Percentiles rank a stretch among this genome's conserved stretches.
Evolutionary conservation across 2,797 vertebrate species (phyloP).

Genomic region (Eleutherodactylus coqui): DNA sequence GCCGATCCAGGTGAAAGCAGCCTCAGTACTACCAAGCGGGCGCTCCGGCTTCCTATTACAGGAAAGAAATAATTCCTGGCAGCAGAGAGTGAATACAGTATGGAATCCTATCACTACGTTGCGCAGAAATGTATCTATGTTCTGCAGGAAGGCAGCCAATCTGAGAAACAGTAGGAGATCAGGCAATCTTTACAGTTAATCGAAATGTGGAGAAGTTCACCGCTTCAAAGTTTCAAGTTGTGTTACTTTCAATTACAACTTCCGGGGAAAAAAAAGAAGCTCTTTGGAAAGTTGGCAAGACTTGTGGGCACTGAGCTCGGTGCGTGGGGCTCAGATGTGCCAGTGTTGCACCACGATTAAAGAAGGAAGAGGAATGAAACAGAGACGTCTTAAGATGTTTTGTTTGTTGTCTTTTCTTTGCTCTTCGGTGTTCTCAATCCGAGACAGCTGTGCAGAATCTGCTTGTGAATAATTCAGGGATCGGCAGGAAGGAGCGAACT

Average conservation of each 20-base stretch:
- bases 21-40: background rate
- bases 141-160: slow-evolving; percentile 29
- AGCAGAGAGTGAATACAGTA: background rate
- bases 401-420: background rate
- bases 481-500: background rate
- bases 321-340: background rate
- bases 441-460: background rate
- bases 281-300: background rate
- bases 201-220: background rate
- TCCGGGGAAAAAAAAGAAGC: background rate
- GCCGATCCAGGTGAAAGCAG: background rate
- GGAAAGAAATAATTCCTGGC: slow-evolving; percentile 13
- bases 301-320: background rate
- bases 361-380: background rate
- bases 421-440: background rate
- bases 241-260: slow-evolving; percentile 33
- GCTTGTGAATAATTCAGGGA: background rate
- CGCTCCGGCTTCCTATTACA: background rate
- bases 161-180: slow-evolving; percentile 26
- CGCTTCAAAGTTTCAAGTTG: slow-evolving; percentile 11
- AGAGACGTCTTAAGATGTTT: background rate
- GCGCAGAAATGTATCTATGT: background rate
- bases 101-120: background rate
- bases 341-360: background rate
- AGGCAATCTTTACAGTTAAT: slow-evolving; percentile 31